phyloP scores from a whole-genome alignment of 2,113 vertebrate species.

The Cynocephalus volans region DNA sequence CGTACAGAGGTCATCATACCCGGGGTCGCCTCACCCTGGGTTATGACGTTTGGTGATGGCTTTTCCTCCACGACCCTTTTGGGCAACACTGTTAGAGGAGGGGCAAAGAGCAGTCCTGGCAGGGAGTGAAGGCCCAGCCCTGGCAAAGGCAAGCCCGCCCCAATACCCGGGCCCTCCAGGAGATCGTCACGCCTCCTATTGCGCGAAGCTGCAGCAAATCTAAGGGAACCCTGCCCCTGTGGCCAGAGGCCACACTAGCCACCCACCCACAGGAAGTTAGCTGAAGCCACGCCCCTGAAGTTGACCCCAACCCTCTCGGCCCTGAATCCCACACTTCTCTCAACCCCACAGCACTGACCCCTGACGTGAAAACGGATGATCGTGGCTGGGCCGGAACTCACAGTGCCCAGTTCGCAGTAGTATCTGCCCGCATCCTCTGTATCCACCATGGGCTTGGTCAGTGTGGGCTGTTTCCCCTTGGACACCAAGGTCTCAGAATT shows the following conservation, averaged over 20 bases:
- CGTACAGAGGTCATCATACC: too few species aligned
- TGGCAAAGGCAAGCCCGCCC: background rate
- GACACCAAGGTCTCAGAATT: slow-evolving; percentile 58
- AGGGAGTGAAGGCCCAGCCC: background rate
- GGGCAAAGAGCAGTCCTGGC: background rate
- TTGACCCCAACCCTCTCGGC: fast-evolving
- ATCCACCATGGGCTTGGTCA: slow-evolving; percentile 60
- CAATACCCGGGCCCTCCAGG: background rate
- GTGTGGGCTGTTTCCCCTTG: slow-evolving; percentile 16
- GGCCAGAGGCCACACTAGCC: background rate
- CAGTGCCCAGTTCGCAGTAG: slow-evolving; percentile 65
- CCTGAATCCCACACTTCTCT: too few species aligned
- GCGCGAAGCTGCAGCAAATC: background rate
- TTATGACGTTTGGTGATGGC: background rate
- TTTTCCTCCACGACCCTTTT: background rate
- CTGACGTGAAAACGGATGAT: slow-evolving; percentile 59
- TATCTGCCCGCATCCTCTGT: slow-evolving; percentile 60
- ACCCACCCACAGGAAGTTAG: background rate
- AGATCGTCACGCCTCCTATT: background rate
- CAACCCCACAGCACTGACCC: slow-evolving; percentile 61
- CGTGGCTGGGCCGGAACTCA: background rate
- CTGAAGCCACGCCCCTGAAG: background rate
- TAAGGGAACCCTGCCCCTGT: background rate
- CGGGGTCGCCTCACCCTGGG: background rate
- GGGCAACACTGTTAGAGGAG: slow-evolving; percentile 74